Evolutionary conservation across 2,888 invertebrate genomes (phyloP).

Genomic region (Rhogogaster chlorosoma): DNA sequence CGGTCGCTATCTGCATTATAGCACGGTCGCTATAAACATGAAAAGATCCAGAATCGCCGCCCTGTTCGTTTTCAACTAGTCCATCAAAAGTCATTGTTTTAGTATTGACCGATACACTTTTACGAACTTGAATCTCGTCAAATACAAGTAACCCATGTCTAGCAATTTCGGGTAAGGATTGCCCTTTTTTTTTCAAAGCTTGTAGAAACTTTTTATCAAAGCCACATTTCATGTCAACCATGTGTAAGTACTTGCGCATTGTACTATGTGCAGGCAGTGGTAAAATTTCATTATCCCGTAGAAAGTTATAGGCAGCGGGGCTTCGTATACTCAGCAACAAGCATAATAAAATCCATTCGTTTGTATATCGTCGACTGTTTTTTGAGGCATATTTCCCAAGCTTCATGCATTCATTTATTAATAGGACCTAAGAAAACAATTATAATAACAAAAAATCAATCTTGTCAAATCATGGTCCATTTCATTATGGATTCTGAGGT

Average conservation of each 20-base stretch:
- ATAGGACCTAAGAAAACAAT: not conserved
- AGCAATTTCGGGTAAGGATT: not conserved
- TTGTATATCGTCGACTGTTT: not conserved
- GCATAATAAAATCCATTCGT: not conserved
- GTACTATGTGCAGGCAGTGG: not conserved
- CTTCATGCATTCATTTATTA: not conserved
- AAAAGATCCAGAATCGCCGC: no score
- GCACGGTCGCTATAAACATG: no score
- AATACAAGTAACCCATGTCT: slow-evolving; percentile 40
- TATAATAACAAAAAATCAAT: not conserved
- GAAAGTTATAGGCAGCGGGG: not conserved
- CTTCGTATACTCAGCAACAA: not conserved
- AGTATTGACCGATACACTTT: slow-evolving; percentile 55
- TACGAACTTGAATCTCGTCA: slow-evolving; percentile 57
- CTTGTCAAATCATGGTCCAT: not conserved
- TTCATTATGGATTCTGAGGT: not conserved
- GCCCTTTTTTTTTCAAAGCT: not conserved
- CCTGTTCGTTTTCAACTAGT: no score
- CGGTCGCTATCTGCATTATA: no score
- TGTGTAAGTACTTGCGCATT: not conserved
- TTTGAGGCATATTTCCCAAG: not conserved
- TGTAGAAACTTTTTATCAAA: not conserved
- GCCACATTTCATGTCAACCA: not conserved
- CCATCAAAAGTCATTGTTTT: no score
- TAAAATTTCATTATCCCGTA: not conserved